Evolutionary conservation across 2,797 vertebrate genomes (phyloP).

Genomic region (Percopsis omiscomaycus): DNA sequence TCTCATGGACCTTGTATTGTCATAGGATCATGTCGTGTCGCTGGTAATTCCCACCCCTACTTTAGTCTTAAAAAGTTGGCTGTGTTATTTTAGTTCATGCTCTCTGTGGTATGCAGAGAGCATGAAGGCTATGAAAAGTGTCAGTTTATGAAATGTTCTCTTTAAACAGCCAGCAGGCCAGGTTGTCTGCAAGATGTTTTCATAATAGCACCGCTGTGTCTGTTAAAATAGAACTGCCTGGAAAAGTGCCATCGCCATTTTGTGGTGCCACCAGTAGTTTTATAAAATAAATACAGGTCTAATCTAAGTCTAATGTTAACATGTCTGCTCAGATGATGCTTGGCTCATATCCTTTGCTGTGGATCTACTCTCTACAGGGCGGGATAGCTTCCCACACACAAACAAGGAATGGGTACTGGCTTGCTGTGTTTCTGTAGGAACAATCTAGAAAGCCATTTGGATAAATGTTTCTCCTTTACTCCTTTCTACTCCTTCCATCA

Average conservation of each 20-base stretch:
- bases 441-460: conserved; percentile 25
- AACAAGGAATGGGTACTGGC: conserved; percentile 50
- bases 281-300: too few relatives aligned
- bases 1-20: too few relatives aligned
- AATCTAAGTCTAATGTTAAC: too few relatives aligned
- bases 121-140: conserved; percentile 21
- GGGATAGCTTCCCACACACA: conserved; percentile 54
- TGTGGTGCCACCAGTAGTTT: too few relatives aligned
- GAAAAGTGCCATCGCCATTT: conserved; percentile 10
- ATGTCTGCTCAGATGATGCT: conserved; percentile 26
- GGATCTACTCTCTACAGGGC: conserved; percentile 34
- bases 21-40: too few relatives aligned
- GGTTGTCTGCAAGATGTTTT: conserved; percentile 10
- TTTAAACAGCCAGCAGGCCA: conserved; percentile 6
- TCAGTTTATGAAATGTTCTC: conserved; percentile 1
- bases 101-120: conserved; percentile 22
- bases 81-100: conserved; percentile 26
- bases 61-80: not conserved
- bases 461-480: conserved; percentile 3
- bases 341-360: conserved; percentile 27
- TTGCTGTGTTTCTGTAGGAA: conserved; percentile 28
- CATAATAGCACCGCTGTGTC: conserved; percentile 21
- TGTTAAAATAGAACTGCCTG: conserved; percentile 13
- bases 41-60: too few relatives aligned
- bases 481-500: not conserved